Base-by-base conservation (phyloP, 92 coral and sea anemone genomes). In the Bergia sp. region DNA sequence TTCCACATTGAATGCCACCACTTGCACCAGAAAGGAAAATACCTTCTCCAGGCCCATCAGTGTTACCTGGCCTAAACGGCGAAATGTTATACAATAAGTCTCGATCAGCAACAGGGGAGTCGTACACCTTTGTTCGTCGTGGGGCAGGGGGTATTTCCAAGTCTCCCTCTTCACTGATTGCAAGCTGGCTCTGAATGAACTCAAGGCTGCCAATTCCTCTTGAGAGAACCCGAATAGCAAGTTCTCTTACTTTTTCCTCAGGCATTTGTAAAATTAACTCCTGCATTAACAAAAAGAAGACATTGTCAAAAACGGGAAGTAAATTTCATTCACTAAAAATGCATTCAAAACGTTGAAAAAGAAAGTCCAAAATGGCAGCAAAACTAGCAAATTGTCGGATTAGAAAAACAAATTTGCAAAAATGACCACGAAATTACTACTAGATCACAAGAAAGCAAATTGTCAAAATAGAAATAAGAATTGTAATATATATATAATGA, bases 201-300 rank as follows among this genome's bases (percentile, higher is more conserved):
- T 85, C 88, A 3, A 85, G 79, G 47, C 88, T 85, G 21, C 88
- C 88, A 85, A 85, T 41, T 23, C 88, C 79, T 21, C 88, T 85
- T 5, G 88, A 85, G 4, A 85, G 66, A 72, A 85, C 88, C 4
- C 55, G 78, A 71, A 85, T 74, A 5, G 80, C 80, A 3, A 85
- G 79, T 39, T 74, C 65, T 29, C 80, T 1, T 29, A 85, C 79
- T 45, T 12, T 39, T 20, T 21, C 16, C 23, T 36, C 79, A 39
- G 64, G 79, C 88, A 85, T 85, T 7, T 10, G 5, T 4, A 74
- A 43, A 7, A 72, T 85, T n/a, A 71, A 16, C 45, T 71, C 8
- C 80, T 71, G 77, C 20, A 41, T 44, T 72, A 21, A 85, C 45
- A 71, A 7, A 42, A 7, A 47, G 8, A 45, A 12, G 44, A 73